Evolutionary conservation across 2,888 invertebrate genomes (phyloP), one percentile per base, ranked within the genome.

Genomic region (Drosophila imparisetae): DNA sequence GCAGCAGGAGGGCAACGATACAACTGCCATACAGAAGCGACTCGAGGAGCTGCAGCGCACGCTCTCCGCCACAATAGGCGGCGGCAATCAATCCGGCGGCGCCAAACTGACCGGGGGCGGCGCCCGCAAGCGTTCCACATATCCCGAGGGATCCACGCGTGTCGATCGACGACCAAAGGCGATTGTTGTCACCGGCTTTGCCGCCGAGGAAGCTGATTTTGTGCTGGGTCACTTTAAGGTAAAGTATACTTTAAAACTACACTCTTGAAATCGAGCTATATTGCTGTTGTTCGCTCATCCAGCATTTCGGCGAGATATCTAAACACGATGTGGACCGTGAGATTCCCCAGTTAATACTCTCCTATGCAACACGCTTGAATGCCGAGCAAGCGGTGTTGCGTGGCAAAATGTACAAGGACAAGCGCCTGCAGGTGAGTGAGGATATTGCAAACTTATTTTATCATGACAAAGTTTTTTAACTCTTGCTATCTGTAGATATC

Each of bases 251-350:
- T 29, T 2, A 8, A 18, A 8, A 29, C 15, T 8, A 24, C 8
- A 0, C 24, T 21, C 15, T n/a, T n/a, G 3, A 61, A 38, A 13
- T 57, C 15, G 3, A 60, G 3, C 1, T 42, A n/a, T 11, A 36
- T 18, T 2, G 0, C 34, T 48, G 10, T 45, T 42, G 8, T 49
- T 10, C 50, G 5, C 18, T n/a, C 24, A 15, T 52, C 52, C 49
- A 98, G 97, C 95, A 96, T 95, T 98, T 95, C 93, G 98, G 98
- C 60, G 97, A 97, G 91, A 96, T 98, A 78, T 95, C 96, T n/a
- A 96, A 96, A 91, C 96, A 97, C 91, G 95, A 96, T 78, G 93
- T 94, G 15, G 96, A 96, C 91, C 95, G 95, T 60, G 94, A 95
- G 36, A 95, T 96, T 70, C 97, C 97, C 21, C 93, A 92, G 74